Evolutionary conservation across 2,888 invertebrate species (phyloP).

Genomic region (Malthinus flaveolus): DNA sequence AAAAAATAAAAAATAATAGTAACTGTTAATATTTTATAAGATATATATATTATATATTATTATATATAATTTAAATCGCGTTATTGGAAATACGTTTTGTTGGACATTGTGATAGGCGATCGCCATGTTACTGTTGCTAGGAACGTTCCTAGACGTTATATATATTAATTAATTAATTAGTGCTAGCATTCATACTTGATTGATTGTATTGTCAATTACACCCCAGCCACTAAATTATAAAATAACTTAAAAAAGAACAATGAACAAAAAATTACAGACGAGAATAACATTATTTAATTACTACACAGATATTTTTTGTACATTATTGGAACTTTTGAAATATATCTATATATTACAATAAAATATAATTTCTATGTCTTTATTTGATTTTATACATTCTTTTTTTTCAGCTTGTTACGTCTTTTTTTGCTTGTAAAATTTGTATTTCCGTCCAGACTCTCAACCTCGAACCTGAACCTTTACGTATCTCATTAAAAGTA

Average conservation of each 20-base stretch:
- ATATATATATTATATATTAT: conserved; percentile 4
- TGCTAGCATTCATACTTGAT: conserved; percentile 55
- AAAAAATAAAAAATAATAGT: conserved; percentile 47
- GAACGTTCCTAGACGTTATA: conserved; percentile 51
- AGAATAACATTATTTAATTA: conserved; percentile 59
- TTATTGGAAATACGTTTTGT: conserved; percentile 56
- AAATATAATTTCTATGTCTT: conserved; percentile 24
- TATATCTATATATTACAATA: conserved; percentile 60
- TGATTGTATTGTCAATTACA: conserved; percentile 54
- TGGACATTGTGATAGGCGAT: conserved; percentile 58
- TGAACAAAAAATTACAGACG: conserved; percentile 59
- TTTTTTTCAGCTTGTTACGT: neutral
- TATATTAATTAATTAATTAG: conserved; percentile 38
- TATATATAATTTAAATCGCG: conserved; percentile 57
- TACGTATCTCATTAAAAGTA: too few relatives aligned
- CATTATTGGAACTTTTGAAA: conserved; percentile 72
- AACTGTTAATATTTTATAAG: conserved; percentile 57
- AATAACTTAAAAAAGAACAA: conserved; percentile 40
- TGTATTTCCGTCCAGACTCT: too few relatives aligned
- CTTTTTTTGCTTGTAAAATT: neutral
- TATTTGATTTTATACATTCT: neutral
- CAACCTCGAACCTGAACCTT: too few relatives aligned
- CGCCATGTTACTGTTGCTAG: conserved; percentile 58
- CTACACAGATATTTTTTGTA: conserved; percentile 76
- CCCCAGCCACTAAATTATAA: conserved; percentile 51